Conservation (phyloP, 92 coral and sea anemone species). For the Virgularia gustaviana region DNA sequence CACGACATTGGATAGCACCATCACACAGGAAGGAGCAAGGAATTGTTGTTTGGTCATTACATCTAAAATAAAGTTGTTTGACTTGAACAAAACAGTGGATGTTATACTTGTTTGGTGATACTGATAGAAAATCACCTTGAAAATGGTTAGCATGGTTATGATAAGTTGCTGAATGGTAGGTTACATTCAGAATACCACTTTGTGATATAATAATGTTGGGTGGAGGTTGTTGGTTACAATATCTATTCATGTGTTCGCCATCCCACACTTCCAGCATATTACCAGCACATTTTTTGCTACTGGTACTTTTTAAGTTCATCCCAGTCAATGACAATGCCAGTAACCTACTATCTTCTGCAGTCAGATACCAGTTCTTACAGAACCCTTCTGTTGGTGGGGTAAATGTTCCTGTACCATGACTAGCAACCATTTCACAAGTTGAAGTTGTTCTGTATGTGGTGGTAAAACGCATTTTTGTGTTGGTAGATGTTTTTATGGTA, state of each 20-base stretch:
- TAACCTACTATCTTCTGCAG: background rate
- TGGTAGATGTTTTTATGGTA: background rate
- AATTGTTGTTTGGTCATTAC: background rate
- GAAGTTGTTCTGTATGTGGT: background rate
- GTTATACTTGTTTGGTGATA: constrained; percentile 24
- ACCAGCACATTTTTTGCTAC: background rate
- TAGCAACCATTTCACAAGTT: background rate
- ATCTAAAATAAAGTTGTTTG: constrained; percentile 10
- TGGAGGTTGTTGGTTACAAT: constrained; percentile 2
- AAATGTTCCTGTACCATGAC: background rate
- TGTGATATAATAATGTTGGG: background rate
- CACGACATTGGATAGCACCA: constrained; percentile 25
- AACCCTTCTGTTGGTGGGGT: background rate
- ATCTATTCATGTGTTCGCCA: background rate
- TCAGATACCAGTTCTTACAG: constrained; percentile 11
- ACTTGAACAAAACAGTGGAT: constrained; percentile 16
- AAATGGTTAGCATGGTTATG: background rate
- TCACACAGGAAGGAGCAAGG: constrained; percentile 27
- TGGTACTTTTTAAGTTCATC: background rate
- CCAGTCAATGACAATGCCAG: constrained; percentile 11
- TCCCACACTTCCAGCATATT: constrained; percentile 34
- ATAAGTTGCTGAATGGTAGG: background rate
- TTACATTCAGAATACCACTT: constrained; percentile 16
- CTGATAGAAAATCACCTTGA: constrained; percentile 11
- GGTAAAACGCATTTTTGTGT: background rate